phyloP scores from a whole-genome alignment of 2,888 invertebrate species.

The Strigamia crassipes region DNA sequence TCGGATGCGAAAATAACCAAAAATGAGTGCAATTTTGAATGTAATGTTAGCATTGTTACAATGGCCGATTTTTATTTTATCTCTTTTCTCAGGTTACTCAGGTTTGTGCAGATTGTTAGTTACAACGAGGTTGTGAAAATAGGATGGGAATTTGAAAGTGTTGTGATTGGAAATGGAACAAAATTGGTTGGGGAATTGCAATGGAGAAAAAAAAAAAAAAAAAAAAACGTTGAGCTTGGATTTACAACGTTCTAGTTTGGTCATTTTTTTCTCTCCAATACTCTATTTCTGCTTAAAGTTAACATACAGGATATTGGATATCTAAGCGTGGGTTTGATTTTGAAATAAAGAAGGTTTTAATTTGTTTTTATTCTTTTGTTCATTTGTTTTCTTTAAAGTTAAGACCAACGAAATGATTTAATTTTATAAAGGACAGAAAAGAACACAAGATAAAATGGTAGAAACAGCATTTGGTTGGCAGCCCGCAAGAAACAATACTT shows the following conservation, averaged over 20 bases:
- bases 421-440: no score
- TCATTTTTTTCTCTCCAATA: slow-evolving; percentile 11
- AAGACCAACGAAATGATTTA: no score
- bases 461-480: no score
- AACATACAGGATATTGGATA: no score
- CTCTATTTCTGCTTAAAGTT: background rate
- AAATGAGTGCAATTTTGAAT: background rate
- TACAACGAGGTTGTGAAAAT: background rate
- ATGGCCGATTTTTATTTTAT: background rate
- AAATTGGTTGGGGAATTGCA: slow-evolving; percentile 13
- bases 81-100: background rate
- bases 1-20: background rate
- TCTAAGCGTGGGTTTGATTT: no score
- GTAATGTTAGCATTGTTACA: background rate
- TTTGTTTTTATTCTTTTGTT: no score
- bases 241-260: background rate
- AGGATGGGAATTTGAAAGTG: background rate
- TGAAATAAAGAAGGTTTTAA: no score
- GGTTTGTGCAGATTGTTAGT: slow-evolving; percentile 12
- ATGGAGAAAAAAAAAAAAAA: no score
- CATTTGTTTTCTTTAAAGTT: no score
- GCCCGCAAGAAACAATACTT: no score
- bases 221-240: background rate
- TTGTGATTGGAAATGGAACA: slow-evolving; percentile 29
- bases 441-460: no score